Conservation (phyloP, 2,888 invertebrate species). For the Cordilura impudica region DNA sequence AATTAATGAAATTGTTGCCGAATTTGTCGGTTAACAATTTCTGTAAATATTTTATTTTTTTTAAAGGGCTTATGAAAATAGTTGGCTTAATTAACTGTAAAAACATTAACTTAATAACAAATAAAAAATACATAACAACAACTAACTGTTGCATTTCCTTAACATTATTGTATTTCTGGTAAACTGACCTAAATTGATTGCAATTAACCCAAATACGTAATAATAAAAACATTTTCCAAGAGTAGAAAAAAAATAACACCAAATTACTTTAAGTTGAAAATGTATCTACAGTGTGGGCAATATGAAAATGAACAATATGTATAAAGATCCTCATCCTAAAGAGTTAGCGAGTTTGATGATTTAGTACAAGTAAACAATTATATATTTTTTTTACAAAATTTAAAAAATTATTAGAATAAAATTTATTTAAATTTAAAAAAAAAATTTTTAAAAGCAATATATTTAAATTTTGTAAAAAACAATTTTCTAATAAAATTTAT, state of each 20-base stretch:
- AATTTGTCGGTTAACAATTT: not conserved
- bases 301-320: not conserved
- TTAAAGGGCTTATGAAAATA: not conserved
- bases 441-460: too few relatives aligned
- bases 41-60: not conserved
- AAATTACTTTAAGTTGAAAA: constrained; percentile 10
- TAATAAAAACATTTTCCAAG: not conserved
- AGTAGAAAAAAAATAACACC: not conserved
- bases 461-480: too few relatives aligned
- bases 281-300: not conserved
- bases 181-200: constrained; percentile 3
- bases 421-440: too few relatives aligned
- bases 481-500: too few relatives aligned
- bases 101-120: not conserved
- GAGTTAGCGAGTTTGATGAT: too few relatives aligned
- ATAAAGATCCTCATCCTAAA: too few relatives aligned
- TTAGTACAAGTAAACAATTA: too few relatives aligned
- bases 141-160: not conserved
- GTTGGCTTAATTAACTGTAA: not conserved
- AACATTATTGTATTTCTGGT: not conserved
- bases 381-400: too few relatives aligned
- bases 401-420: too few relatives aligned
- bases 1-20: not conserved
- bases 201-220: constrained; percentile 9
- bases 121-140: not conserved